These are phyloP conservation scores for Chionoecetes opilio DNA, from an alignment of 1,140 invertebrate species.

Conservation along the genomic window DNA sequence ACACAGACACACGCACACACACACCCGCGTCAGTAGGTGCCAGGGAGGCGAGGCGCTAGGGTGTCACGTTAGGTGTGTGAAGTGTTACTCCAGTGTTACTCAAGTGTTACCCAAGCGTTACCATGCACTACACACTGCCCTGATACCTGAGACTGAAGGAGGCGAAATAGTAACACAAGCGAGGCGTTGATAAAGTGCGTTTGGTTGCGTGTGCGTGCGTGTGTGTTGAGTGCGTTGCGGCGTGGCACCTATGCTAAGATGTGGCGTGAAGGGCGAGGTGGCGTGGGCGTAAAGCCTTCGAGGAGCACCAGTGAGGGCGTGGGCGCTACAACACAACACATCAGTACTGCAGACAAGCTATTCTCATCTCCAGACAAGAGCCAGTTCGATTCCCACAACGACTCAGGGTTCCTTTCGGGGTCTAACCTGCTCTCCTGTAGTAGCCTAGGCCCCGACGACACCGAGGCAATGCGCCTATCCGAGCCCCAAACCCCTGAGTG, in stretches of 20 bases:
- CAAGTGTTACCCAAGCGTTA: too few species aligned
- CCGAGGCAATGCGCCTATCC: constrained; percentile 68
- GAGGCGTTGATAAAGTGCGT: too few species aligned
- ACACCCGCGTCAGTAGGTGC: not conserved
- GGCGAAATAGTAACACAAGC: too few species aligned
- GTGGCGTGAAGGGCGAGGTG: constrained; percentile 67
- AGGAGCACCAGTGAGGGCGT: not conserved
- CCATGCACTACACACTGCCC: too few species aligned
- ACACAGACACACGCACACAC: not conserved
- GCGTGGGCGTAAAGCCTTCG: not conserved
- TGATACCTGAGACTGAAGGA: too few species aligned
- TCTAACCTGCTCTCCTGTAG: constrained; percentile 84
- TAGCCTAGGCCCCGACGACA: constrained; percentile 81
- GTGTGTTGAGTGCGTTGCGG: constrained; percentile 51
- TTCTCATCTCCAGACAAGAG: constrained; percentile 61
- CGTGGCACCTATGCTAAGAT: constrained; percentile 77
- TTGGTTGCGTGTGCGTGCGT: constrained; percentile 44
- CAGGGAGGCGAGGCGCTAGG: not conserved
- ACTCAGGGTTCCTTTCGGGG: constrained; percentile 87
- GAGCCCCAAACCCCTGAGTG: not conserved
- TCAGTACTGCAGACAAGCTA: not conserved
- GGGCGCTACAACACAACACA: constrained; percentile 10
- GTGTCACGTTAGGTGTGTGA: constrained; percentile 14
- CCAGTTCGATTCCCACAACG: constrained; percentile 83
- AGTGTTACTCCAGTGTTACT: too few species aligned